These are phyloP conservation scores for Daboia siamensis DNA, from an alignment of 2,113 vertebrate species.

Conservation along the genomic window DNA sequence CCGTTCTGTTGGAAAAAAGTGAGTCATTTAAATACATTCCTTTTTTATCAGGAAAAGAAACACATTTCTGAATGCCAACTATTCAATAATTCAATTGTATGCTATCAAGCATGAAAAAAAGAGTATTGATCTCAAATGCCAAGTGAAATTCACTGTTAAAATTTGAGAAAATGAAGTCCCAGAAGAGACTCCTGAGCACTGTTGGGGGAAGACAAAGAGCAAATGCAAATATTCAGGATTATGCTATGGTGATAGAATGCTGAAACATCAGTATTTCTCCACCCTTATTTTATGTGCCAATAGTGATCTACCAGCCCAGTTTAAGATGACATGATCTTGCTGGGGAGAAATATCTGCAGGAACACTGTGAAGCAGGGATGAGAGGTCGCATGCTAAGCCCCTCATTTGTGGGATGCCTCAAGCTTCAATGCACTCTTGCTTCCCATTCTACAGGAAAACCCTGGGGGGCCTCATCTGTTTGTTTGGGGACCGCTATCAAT, in stretches of 20 bases:
- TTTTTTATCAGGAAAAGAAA: constrained; percentile 2
- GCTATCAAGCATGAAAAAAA: neutral
- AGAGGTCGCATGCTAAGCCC: neutral
- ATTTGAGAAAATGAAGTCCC: too few species aligned
- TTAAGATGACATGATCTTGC: neutral
- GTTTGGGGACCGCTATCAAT: neutral
- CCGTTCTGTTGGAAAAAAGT: neutral
- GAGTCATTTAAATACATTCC: neutral
- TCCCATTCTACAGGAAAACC: neutral
- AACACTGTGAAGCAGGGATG: neutral
- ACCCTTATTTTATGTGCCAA: too few species aligned
- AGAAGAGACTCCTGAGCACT: too few species aligned
- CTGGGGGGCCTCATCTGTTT: neutral
- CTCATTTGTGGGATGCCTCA: neutral
- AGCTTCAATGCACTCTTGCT: neutral
- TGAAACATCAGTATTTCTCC: too few species aligned
- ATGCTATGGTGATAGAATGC: too few species aligned
- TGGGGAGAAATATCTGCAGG: neutral
- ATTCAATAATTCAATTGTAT: neutral
- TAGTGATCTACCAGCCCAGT: neutral
- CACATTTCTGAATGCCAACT: neutral
- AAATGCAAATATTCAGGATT: too few species aligned
- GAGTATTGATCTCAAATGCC: neutral
- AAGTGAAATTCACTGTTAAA: neutral
- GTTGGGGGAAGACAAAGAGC: too few species aligned